Conservation (phyloP, 2,797 vertebrate species). For the Nyctibius grandis region DNA sequence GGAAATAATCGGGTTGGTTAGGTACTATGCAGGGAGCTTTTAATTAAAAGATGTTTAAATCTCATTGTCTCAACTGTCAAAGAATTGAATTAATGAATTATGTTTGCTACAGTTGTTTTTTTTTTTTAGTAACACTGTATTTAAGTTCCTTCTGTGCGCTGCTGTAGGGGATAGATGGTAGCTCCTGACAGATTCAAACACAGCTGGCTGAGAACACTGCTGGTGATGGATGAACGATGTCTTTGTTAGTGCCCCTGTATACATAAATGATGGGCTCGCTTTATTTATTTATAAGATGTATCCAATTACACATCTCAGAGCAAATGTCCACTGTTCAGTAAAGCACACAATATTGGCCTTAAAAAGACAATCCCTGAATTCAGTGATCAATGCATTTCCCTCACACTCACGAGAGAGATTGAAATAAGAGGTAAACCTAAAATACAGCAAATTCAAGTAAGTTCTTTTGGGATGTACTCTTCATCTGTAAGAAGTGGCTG, state of each 20-base stretch:
- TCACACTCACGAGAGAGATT: background rate
- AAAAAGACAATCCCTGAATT: constrained; percentile 3
- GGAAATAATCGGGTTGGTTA: constrained; percentile 28
- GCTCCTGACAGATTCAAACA: constrained; percentile 28
- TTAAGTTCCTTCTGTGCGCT: constrained; percentile 7
- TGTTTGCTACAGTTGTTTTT: background rate
- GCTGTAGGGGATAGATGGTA: constrained; percentile 22
- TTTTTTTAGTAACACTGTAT: background rate
- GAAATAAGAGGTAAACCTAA: background rate
- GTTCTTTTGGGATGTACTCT: background rate
- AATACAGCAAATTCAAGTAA: background rate
- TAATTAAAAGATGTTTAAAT: constrained; percentile 41
- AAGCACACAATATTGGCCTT: background rate
- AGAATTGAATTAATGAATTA: constrained; percentile 18
- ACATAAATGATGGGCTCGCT: constrained; percentile 51
- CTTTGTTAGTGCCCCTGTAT: constrained; percentile 53
- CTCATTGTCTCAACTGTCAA: constrained; percentile 29
- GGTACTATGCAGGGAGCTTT: background rate
- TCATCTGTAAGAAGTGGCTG: background rate
- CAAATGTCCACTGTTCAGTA: constrained; percentile 10
- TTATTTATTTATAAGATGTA: constrained; percentile 57
- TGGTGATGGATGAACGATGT: constrained; percentile 43
- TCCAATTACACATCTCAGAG: constrained; percentile 37
- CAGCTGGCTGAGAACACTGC: constrained; percentile 27
- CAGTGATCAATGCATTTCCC: background rate